phyloP scores from a whole-genome alignment of 2,888 invertebrate species.

The Tuberolachnus salignus region DNA sequence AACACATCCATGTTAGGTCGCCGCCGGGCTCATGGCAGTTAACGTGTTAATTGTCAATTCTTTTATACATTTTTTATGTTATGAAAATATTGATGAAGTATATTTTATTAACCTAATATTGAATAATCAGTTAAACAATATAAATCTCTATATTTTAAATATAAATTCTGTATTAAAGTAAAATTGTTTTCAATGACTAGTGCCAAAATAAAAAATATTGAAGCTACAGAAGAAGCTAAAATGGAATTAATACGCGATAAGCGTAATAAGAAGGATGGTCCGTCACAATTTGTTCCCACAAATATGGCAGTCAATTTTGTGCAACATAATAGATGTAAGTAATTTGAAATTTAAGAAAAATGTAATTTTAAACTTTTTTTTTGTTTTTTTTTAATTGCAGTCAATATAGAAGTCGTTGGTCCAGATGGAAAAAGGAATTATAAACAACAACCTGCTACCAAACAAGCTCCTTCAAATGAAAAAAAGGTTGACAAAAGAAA shows the following conservation, averaged over 20 bases:
- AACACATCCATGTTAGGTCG: too few relatives aligned
- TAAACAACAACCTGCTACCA: constrained; percentile 61
- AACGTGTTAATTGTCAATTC: too few relatives aligned
- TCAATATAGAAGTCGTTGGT: constrained; percentile 80
- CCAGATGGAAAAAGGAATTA: constrained; percentile 68
- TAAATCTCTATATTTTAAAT: too few relatives aligned
- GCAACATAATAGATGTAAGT: constrained; percentile 91
- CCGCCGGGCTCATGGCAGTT: too few relatives aligned
- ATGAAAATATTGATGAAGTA: too few relatives aligned
- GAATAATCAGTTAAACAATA: too few relatives aligned
- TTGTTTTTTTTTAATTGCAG: constrained; percentile 64
- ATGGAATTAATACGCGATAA: constrained; percentile 87
- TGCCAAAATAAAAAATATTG: constrained; percentile 97
- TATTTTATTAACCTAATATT: too few relatives aligned
- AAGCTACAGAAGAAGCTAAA: constrained; percentile 98
- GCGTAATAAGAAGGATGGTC: constrained; percentile 88
- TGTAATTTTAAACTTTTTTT: too few relatives aligned
- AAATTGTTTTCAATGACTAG: constrained; percentile 62
- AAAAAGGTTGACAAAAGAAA: constrained; percentile 62
- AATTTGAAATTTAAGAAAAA: constrained; percentile 44
- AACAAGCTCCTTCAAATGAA: constrained; percentile 52
- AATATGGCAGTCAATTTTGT: constrained; percentile 99
- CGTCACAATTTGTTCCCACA: constrained; percentile 94
- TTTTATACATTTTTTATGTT: too few relatives aligned
- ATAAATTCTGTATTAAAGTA: too few relatives aligned